A percentile compares a stretch with the other conserved stretches of the same genome.
These are phyloP conservation scores for Tricholaema leucomelas DNA, from an alignment of 2,113 vertebrate genomes.

Conservation along the genomic window DNA sequence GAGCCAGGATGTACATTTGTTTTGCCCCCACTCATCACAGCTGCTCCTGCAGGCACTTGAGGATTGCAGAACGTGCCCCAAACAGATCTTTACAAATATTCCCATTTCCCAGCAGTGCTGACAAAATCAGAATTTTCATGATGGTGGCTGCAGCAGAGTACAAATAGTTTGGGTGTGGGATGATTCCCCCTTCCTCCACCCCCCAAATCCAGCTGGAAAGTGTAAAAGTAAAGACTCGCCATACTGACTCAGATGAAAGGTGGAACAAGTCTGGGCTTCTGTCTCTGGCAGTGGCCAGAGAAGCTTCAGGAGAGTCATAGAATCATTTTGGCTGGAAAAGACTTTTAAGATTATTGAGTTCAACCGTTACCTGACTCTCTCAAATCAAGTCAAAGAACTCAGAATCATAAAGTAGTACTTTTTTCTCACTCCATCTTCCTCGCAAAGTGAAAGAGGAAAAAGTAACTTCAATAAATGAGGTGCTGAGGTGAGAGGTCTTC, in stretches of 20 bases:
- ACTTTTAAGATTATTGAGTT: no score
- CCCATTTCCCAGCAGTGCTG: not conserved
- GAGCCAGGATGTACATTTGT: conserved; percentile 12
- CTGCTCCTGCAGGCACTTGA: not conserved
- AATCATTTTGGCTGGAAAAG: not conserved
- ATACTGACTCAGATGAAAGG: conserved; percentile 2
- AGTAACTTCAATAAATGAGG: not conserved
- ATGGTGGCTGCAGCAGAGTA: not conserved
- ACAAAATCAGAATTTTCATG: not conserved
- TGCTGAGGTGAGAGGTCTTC: not conserved
- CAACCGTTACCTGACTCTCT: no score
- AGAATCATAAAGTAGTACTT: not conserved
- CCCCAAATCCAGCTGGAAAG: not conserved
- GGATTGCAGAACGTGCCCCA: conserved; percentile 48
- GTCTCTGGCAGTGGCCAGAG: not conserved
- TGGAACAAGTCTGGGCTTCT: conserved; percentile 27
- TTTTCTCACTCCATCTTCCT: not conserved
- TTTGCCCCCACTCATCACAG: conserved; percentile 6
- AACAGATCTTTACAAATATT: conserved; percentile 17
- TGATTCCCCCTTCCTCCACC: not conserved
- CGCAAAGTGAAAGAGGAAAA: not conserved
- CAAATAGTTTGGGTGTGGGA: no score
- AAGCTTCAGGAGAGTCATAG: not conserved
- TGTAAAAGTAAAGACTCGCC: not conserved
- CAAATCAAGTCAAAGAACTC: not conserved